Evolutionary conservation across 2,888 invertebrate genomes (phyloP), one percentile per base, ranked within the genome.

Genomic region (Frankliniella fusca): DNA sequence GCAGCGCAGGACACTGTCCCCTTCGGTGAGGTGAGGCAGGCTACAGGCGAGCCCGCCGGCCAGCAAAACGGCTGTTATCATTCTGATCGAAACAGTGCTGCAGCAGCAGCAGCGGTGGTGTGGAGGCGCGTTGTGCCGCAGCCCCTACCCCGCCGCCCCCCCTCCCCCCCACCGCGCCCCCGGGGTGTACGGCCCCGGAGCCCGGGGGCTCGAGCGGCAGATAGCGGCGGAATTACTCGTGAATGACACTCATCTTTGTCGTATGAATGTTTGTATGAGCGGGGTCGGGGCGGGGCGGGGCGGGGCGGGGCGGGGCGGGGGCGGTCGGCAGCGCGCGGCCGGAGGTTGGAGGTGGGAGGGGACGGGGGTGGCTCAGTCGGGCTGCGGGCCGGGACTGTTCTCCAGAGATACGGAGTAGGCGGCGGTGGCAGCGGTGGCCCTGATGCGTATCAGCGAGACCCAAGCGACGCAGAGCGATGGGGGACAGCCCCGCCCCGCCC

Each of bases 181-280:
- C 61, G 20, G 20, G 20, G 38, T 61, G 18, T 18, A 18, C 61
- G 7, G 20, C 61, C n/a, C 61, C 20, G 20, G 20, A 18, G 18
- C 20, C 7, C 61, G 61, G 54, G 20, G 70, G 27, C 70, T 12
- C 70, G 70, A 27, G 70, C 70, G 70, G 11, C 70, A 76, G 70
- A 76, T 76, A 76, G 70, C 70, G 70, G 27, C 70, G 27, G 70
- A 76, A 76, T 76, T 76, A 76, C 70, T 76, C 70, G 70, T 76
- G 70, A 76, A 76, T 76, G 70, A 76, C 70, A 76, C 70, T 76
- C 70, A 76, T 76, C 70, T 76, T 76, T 76, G 70, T 76, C 70
- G 70, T 76, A 76, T 76, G 70, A 76, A 76, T 76, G 70, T 76
- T 76, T 76, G 70, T 76, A 76, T 76, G 70, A 27, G 70, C 70